phyloP scores from a whole-genome alignment of 2,113 vertebrate genomes.

The Neopipo cinnamomea region DNA sequence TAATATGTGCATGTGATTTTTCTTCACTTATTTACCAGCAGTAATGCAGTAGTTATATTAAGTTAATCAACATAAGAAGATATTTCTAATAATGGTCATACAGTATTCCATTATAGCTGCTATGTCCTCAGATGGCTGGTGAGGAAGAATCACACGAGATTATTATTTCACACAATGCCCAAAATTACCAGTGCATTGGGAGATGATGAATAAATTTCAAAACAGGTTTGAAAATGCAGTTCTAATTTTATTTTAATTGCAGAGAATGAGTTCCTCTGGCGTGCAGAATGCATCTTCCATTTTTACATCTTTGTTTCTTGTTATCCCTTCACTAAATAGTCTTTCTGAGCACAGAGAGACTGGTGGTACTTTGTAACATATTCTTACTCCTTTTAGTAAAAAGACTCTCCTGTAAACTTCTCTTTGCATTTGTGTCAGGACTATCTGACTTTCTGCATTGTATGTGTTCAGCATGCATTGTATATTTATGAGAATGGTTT shows the following conservation, averaged over 20 bases:
- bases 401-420: background rate
- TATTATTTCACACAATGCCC: background rate
- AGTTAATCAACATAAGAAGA: background rate
- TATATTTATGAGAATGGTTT: background rate
- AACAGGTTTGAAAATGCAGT: background rate
- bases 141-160: background rate
- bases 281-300: background rate
- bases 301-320: background rate
- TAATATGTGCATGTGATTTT: background rate
- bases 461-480: background rate
- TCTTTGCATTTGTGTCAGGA: background rate
- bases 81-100: background rate
- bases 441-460: background rate
- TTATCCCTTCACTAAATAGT: background rate
- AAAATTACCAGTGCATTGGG: background rate
- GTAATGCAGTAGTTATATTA: background rate
- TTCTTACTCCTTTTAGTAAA: background rate
- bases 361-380: background rate
- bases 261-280: background rate
- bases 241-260: background rate
- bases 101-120: background rate
- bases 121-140: background rate
- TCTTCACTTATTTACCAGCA: background rate
- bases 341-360: background rate
- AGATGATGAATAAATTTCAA: background rate